Evolutionary conservation across 2,888 invertebrate genomes (phyloP), one percentile per base, ranked within the genome.

Genomic region (Monoplex corrugatus): DNA sequence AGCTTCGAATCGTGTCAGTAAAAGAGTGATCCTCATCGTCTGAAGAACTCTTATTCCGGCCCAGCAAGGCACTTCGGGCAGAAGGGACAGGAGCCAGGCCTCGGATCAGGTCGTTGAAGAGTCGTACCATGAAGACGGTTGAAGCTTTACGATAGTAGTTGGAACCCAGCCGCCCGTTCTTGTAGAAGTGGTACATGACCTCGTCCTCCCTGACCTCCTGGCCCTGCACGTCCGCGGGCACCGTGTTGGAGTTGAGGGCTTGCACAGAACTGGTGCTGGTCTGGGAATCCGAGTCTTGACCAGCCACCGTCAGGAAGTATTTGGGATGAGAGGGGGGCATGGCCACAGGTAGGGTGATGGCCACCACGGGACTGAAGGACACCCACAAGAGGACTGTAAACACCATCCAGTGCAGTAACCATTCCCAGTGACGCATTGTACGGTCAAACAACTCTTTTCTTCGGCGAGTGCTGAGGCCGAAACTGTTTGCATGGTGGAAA

Each of bases 101-200:
- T 32, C 91, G 89, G 45, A 93, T 90, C 68, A 95, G 92, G 78
- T 93, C 90, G 72, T 94, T 92, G 84, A 94, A 95, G 10, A 95
- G 92, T 57, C 92, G 90, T 86, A 94, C 89, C 92, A 95, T 93
- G 89, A 94, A 95, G 43, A 91, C 91, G 13, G 92, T 92, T 3
- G 94, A 98, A 97, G 95, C 90, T 80, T 92, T 92, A 13, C 87
- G 89, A 63, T 90, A 90, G 63, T 90, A 91, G 82, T 90, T 90
- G 40, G 86, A 87, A 0, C 78, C 89, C 32, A 84, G 89, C n/a
- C 89, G 87, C n/a, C 92, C 91, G 50, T 90, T 92, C 38, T 91
- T 90, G 88, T 88, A 91, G 75, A 91, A 89, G 72, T 91, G 91
- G 75, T 90, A 78, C 82, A 90, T 89, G 19, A 91, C 91, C 89